These are phyloP conservation scores for Cheiracanthium punctorium DNA, from an alignment of 2,888 invertebrate genomes.

Conservation along the genomic window DNA sequence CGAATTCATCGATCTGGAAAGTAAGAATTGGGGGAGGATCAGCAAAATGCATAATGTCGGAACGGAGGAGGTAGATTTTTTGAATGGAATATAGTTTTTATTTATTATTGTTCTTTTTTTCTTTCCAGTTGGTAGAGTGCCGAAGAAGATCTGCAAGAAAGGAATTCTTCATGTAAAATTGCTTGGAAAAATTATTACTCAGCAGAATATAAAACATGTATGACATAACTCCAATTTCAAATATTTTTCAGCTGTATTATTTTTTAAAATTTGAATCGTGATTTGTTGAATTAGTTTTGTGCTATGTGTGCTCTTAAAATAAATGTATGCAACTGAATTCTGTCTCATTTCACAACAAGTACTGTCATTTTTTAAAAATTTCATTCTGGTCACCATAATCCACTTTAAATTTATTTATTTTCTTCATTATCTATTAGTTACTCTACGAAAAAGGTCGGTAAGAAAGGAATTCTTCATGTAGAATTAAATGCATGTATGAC, in stretches of 20 bases:
- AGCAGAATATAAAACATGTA: too few relatives aligned
- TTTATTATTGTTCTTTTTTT: not conserved
- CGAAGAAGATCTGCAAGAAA: not conserved
- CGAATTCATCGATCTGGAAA: slow-evolving; percentile 58
- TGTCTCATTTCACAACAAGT: too few relatives aligned
- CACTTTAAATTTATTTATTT: not conserved
- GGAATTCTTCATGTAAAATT: not conserved
- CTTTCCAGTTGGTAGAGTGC: not conserved
- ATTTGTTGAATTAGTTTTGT: too few relatives aligned
- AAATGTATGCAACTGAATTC: too few relatives aligned
- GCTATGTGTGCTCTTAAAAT: too few relatives aligned
- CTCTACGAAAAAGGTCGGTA: not conserved
- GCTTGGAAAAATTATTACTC: too few relatives aligned
- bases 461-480: not conserved
- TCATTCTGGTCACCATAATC: too few relatives aligned
- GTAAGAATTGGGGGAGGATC: slow-evolving; percentile 20
- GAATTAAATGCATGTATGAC: too few relatives aligned
- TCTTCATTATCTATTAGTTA: not conserved
- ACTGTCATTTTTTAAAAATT: too few relatives aligned
- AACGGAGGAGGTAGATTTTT: slow-evolving; percentile 18
- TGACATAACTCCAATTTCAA: too few relatives aligned
- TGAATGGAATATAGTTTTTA: slow-evolving; percentile 18
- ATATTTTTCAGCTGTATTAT: too few relatives aligned
- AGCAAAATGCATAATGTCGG: slow-evolving; percentile 66
- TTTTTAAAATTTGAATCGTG: too few relatives aligned